Evolutionary conservation across 1,140 invertebrate species (phyloP), one percentile per base, ranked within the genome.

Genomic region (Drosophila leontia): DNA sequence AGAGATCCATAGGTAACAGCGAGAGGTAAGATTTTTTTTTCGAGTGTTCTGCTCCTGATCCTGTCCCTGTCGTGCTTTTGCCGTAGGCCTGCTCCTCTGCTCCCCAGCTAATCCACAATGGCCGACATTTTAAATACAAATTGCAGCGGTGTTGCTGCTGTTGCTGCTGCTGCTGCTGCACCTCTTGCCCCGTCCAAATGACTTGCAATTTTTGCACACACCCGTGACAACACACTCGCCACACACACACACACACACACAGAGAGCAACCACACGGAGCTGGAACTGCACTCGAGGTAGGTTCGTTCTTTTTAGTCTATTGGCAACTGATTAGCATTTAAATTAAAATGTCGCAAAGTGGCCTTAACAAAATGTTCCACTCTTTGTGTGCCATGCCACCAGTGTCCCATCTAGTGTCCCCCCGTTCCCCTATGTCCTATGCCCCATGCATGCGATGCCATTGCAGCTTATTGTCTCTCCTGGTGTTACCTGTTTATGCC

Each of bases 301-400:
- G 69, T 72, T 75, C 58, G 63, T 74, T 85, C 77, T 80, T 84
- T 84, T 85, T 78, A 81, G 56, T 86, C 83, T 87, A 86, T 86
- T 88, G 83, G 83, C 83, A 86, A 88, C 83, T 87, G 83, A 87
- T 87, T 87, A 87, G 83, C 83, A 87, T 87, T 87, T 87, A 87
- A 87, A 87, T 87, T 87, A 87, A 87, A 87, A 87, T 88, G 83
- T 87, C 83, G 83, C 83, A 87, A 87, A 87, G 83, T 87, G 83
- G 83, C 83, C 83, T 87, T 87, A 87, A 83, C 83, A 84, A 87
- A 87, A 87, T 87, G 83, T 78, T 88, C 77, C 65, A 64, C 78
- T 62, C 75, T 69, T 60, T 64, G 57, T 74, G 41, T 61, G 47
- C 63, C 37, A 19, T 39, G 35, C 53, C 55, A 42, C 53, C 53